Conservation (phyloP, 2,888 invertebrate species). For the Alsophila aescularia region DNA sequence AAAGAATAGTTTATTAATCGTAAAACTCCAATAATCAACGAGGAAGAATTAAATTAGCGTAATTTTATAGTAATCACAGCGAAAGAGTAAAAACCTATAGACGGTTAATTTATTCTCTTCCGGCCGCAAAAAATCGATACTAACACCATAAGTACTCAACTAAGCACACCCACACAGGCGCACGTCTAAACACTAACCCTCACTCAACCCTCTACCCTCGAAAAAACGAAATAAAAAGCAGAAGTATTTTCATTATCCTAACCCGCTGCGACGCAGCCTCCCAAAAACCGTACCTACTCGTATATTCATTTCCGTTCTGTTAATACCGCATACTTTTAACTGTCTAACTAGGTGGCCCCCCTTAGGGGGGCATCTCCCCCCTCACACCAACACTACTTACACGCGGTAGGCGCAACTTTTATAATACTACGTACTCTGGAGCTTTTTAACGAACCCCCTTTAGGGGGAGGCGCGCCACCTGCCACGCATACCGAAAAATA, state of each 20-base stretch:
- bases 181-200: constrained; percentile 35
- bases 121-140: constrained; percentile 23
- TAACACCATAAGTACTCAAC: constrained; percentile 30
- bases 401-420: constrained; percentile 84
- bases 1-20: too few relatives aligned
- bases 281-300: constrained; percentile 76
- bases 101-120: constrained; percentile 21
- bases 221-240: constrained; percentile 61
- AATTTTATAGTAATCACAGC: constrained; percentile 3
- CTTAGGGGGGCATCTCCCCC: constrained; percentile 44
- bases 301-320: constrained; percentile 85
- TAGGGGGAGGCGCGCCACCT: constrained; percentile 72
- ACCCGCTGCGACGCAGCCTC: constrained; percentile 78
- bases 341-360: constrained; percentile 81
- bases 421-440: constrained; percentile 83
- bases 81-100: constrained; percentile 9
- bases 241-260: constrained; percentile 83
- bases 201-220: constrained; percentile 30
- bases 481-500: constrained; percentile 85
- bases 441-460: constrained; percentile 83
- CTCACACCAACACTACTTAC: constrained; percentile 78
- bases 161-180: constrained; percentile 33
- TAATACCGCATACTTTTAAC: constrained; percentile 85
- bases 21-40: too few relatives aligned
- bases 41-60: too few relatives aligned